These are phyloP conservation scores for Tinea pellionella DNA, from an alignment of 2,888 invertebrate species.

Conservation along the genomic window DNA sequence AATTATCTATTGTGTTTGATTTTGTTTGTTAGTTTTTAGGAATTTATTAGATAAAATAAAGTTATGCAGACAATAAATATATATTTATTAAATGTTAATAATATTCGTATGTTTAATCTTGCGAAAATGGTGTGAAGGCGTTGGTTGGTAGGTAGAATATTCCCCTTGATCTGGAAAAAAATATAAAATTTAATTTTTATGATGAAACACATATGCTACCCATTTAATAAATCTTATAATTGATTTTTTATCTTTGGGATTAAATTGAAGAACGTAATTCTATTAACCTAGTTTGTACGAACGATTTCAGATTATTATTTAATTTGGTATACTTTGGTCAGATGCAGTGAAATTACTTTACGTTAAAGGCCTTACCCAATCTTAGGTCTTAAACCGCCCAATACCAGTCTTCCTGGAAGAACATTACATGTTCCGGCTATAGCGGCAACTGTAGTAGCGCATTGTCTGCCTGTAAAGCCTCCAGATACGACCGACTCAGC, in stretches of 20 bases:
- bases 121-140: neutral
- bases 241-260: neutral
- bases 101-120: neutral
- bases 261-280: no score
- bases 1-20: no score
- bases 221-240: neutral
- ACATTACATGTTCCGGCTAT: conserved; percentile 29
- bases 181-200: neutral
- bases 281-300: no score
- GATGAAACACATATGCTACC: neutral
- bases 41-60: neutral
- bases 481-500: conserved; percentile 37
- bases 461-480: conserved; percentile 39
- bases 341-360: no score
- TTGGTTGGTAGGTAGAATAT: neutral
- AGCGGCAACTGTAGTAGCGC: conserved; percentile 38
- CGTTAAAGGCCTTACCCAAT: conserved; percentile 29
- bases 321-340: no score
- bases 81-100: neutral
- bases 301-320: no score
- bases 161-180: neutral
- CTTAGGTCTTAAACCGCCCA: conserved; percentile 44
- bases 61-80: neutral
- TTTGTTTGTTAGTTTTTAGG: neutral
- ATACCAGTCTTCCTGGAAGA: conserved; percentile 31